These are phyloP conservation scores for Patella pellucida DNA, from an alignment of 2,888 invertebrate species.

Conservation along the genomic window DNA sequence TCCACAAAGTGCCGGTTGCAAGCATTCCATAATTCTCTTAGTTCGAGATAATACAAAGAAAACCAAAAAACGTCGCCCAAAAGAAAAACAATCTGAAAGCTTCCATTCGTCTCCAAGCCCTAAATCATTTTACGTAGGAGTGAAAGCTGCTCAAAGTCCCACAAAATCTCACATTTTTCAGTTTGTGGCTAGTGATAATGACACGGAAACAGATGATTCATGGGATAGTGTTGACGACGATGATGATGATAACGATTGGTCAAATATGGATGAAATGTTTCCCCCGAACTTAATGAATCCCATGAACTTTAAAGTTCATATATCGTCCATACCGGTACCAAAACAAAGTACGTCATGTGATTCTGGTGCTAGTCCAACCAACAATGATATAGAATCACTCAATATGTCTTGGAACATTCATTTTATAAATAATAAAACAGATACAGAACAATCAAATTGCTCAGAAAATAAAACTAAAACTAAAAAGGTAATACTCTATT, in stretches of 20 bases:
- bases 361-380: not conserved
- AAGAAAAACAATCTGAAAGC: conserved; percentile 10
- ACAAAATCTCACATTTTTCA: conserved; percentile 5
- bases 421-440: conserved; percentile 29
- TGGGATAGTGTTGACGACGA: conserved; percentile 34
- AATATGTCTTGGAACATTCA: conserved; percentile 45
- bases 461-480: conserved; percentile 1
- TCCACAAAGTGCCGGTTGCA: not conserved
- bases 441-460: conserved; percentile 15
- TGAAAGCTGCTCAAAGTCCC: conserved; percentile 24
- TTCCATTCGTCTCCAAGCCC: conserved; percentile 25
- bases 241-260: conserved; percentile 22
- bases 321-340: not conserved
- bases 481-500: too few species aligned
- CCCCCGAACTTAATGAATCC: conserved; percentile 12
- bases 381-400: conserved; percentile 37
- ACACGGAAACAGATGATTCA: conserved; percentile 38
- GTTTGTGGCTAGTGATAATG: conserved; percentile 34
- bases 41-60: conserved; percentile 9
- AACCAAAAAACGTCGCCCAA: not conserved
- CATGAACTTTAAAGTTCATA: conserved; percentile 13
- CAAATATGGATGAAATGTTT: conserved; percentile 11
- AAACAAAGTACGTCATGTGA: not conserved
- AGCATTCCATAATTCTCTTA: not conserved
- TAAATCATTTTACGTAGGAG: conserved; percentile 42